These are phyloP conservation scores for Cryptocephalus primarius DNA, from an alignment of 2,888 invertebrate genomes.

Conservation along the genomic window DNA sequence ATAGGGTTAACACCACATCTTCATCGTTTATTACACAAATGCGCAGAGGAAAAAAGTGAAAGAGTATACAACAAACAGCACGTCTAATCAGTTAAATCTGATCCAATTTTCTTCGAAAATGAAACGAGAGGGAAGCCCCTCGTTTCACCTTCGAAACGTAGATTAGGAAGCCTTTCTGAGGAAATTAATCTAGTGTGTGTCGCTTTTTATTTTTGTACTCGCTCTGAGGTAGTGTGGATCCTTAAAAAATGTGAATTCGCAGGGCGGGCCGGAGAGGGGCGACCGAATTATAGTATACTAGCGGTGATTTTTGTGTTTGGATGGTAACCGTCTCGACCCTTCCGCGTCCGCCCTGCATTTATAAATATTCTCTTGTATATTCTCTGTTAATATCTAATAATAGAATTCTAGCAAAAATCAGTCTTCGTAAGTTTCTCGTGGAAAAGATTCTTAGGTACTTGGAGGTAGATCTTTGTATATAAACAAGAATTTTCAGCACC, in stretches of 20 bases:
- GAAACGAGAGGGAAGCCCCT: constrained; percentile 16
- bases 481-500: background rate
- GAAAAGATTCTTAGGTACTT: constrained; percentile 24
- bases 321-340: too few relatives aligned
- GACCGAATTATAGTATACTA: too few relatives aligned
- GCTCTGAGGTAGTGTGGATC: constrained; percentile 20
- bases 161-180: constrained; percentile 19
- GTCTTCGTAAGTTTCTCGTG: constrained; percentile 34
- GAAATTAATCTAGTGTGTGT: constrained; percentile 8
- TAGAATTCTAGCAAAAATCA: constrained; percentile 37
- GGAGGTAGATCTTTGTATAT: constrained; percentile 28
- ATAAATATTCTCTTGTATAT: too few relatives aligned
- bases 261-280: too few relatives aligned
- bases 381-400: constrained; percentile 6
- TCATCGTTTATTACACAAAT: constrained; percentile 4
- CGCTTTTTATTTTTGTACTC: constrained; percentile 18
- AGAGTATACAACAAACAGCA: constrained; percentile 11
- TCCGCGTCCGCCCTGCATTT: too few relatives aligned
- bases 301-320: too few relatives aligned
- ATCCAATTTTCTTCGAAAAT: constrained; percentile 19
- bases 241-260: constrained; percentile 2
- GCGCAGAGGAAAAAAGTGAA: constrained; percentile 4
- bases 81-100: constrained; percentile 15
- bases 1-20: constrained; percentile 9
- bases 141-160: constrained; percentile 12